phyloP scores from a whole-genome alignment of 2,797 vertebrate species.

The Pelobates cultripes region DNA sequence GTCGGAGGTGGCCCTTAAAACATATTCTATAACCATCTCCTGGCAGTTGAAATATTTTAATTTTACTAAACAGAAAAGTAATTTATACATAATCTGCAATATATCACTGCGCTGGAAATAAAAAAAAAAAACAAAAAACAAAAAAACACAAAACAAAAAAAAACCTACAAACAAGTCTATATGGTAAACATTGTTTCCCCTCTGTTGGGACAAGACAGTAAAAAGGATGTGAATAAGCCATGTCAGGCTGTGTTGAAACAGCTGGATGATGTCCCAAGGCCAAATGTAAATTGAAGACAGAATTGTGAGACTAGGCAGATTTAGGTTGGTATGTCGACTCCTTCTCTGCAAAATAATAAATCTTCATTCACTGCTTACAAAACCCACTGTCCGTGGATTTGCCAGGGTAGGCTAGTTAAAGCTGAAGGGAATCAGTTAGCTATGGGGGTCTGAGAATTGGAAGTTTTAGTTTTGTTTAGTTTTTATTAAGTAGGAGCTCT shows the following conservation, averaged over 20 bases:
- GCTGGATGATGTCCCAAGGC: constrained; percentile 12
- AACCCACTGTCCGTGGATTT: background rate
- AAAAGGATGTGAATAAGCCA: background rate
- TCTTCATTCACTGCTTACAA: constrained; percentile 8
- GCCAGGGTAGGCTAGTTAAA: background rate
- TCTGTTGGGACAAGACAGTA: background rate
- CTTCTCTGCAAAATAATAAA: constrained; percentile 9
- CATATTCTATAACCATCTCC: too few relatives aligned
- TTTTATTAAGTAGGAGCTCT: too few relatives aligned
- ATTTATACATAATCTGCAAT: too few relatives aligned
- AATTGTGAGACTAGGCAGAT: constrained; percentile 10
- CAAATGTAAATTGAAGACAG: constrained; percentile 14
- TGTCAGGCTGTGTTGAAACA: constrained; percentile 1
- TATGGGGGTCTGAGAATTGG: too few relatives aligned
- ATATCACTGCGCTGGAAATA: background rate
- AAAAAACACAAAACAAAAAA: too few relatives aligned
- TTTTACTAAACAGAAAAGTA: too few relatives aligned
- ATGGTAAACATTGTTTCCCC: background rate
- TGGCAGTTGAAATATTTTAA: too few relatives aligned
- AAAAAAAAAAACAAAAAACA: background rate
- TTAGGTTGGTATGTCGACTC: background rate
- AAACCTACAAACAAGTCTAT: too few relatives aligned
- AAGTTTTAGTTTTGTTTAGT: too few relatives aligned
- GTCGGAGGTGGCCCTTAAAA: too few relatives aligned
- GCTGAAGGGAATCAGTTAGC: too few relatives aligned